phyloP scores from a whole-genome alignment of 2,113 vertebrate species.

The Chinchilla lanigera region DNA sequence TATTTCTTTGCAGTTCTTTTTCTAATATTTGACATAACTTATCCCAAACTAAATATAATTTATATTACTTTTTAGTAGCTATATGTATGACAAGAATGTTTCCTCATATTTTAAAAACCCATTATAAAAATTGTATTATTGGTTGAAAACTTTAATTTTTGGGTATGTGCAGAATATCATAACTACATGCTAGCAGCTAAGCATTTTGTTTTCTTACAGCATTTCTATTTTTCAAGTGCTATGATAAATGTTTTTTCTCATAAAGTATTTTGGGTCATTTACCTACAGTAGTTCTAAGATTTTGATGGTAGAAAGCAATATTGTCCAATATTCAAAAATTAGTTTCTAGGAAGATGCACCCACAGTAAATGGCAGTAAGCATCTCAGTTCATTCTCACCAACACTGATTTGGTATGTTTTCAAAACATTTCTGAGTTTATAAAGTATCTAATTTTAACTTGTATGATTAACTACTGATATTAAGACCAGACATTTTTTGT shows the following conservation, averaged over 20 bases:
- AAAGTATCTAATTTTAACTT: neutral
- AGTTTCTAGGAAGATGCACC: neutral
- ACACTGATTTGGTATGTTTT: neutral
- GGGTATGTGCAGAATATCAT: neutral
- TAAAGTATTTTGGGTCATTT: neutral
- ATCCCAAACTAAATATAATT: neutral
- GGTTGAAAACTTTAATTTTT: neutral
- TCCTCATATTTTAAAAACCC: neutral
- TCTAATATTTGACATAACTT: neutral
- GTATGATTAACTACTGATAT: neutral
- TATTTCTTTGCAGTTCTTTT: slow-evolving; percentile 46
- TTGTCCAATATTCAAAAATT: neutral
- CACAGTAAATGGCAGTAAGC: neutral
- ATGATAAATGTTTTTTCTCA: neutral
- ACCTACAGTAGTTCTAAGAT: slow-evolving; percentile 10
- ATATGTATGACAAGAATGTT: neutral
- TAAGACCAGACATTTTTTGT: neutral
- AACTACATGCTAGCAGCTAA: neutral
- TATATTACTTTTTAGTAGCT: neutral
- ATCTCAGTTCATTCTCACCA: neutral
- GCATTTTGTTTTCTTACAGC: neutral
- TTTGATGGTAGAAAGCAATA: slow-evolving; percentile 6
- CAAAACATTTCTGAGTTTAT: neutral
- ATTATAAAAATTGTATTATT: neutral
- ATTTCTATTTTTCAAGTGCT: slow-evolving; percentile 25